Evolutionary conservation across 2,888 invertebrate genomes (phyloP).

Genomic region (Synanthedon formicaeformis): DNA sequence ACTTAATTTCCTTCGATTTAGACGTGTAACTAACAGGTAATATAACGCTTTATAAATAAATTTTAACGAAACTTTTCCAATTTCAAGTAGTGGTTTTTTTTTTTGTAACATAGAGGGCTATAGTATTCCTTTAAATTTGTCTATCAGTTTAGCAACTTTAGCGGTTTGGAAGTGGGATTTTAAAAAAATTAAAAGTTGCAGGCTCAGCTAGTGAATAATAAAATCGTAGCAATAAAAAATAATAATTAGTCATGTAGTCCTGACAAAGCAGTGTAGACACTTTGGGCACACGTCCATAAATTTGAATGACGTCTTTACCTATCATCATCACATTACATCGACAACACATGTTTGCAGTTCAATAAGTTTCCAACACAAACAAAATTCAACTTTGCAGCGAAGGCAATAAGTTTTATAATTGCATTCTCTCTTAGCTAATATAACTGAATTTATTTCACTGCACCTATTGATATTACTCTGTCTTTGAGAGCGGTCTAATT

Average conservation of each 20-base stretch:
- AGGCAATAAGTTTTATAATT: neutral
- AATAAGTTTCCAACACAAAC: slow-evolving; percentile 1
- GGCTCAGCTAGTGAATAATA: neutral
- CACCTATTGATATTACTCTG: slow-evolving; percentile 36
- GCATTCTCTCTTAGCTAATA: slow-evolving; percentile 3
- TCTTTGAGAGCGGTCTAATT: slow-evolving; percentile 66
- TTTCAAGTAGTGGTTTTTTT: neutral
- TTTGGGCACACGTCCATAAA: slow-evolving; percentile 59
- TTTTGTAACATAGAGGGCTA: neutral
- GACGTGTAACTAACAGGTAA: slow-evolving; percentile 55
- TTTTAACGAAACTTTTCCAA: slow-evolving; percentile 7
- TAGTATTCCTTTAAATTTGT: neutral
- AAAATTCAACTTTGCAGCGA: slow-evolving; percentile 22
- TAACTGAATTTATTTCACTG: slow-evolving; percentile 2
- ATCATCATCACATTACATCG: slow-evolving; percentile 58
- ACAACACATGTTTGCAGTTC: slow-evolving; percentile 14
- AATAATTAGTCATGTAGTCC: slow-evolving; percentile 51
- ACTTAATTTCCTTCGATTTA: slow-evolving; percentile 62
- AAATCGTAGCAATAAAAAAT: slow-evolving; percentile 7
- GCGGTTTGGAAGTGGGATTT: too few species aligned
- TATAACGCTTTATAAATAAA: slow-evolving; percentile 42
- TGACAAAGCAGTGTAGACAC: slow-evolving; percentile 32
- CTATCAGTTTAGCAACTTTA: too few species aligned
- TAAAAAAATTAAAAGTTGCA: too few species aligned
- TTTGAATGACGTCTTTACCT: slow-evolving; percentile 61